Percentiles rank a stretch among this genome's conserved stretches.
phyloP scores from a whole-genome alignment of 2,113 vertebrate genomes.

The Gnathonemus echidnorhynchus region DNA sequence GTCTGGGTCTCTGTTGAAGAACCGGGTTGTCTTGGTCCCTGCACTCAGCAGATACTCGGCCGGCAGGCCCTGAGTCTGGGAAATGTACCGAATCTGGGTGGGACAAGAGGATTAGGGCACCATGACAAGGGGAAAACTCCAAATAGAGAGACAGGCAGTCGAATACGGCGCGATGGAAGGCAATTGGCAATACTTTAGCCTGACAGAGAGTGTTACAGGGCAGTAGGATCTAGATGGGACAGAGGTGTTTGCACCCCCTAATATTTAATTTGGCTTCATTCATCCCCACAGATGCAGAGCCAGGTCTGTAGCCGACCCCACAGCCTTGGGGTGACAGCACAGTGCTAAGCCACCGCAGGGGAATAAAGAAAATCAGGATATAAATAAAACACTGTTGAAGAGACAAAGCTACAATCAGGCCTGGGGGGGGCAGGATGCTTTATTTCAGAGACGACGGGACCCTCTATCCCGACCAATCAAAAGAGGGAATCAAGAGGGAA shows the following conservation, averaged over 20 bases:
- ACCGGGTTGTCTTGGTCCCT: slow-evolving; percentile 95
- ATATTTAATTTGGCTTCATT: background rate
- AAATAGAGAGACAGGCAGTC: background rate
- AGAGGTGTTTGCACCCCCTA: background rate
- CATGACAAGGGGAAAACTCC: background rate
- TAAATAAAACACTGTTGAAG: background rate
- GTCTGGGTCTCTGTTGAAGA: slow-evolving; percentile 97
- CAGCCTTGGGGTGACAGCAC: background rate
- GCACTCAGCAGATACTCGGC: slow-evolving; percentile 97
- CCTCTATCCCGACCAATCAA: background rate
- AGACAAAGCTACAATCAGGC: background rate
- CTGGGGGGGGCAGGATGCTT: background rate
- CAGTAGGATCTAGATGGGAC: background rate
- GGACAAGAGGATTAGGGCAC: slow-evolving; percentile 6
- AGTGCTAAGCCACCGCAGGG: background rate
- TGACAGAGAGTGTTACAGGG: background rate
- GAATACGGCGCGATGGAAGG: background rate
- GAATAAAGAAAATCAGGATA: background rate
- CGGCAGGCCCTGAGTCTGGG: slow-evolving; percentile 95
- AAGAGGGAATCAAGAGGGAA: background rate
- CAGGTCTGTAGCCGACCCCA: background rate
- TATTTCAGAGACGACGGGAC: background rate
- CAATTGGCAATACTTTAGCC: background rate
- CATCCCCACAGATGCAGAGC: background rate
- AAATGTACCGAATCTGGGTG: slow-evolving; percentile 93